phyloP scores from a whole-genome alignment of 1,140 invertebrate genomes.

The Pseudomyrmex concolor region DNA sequence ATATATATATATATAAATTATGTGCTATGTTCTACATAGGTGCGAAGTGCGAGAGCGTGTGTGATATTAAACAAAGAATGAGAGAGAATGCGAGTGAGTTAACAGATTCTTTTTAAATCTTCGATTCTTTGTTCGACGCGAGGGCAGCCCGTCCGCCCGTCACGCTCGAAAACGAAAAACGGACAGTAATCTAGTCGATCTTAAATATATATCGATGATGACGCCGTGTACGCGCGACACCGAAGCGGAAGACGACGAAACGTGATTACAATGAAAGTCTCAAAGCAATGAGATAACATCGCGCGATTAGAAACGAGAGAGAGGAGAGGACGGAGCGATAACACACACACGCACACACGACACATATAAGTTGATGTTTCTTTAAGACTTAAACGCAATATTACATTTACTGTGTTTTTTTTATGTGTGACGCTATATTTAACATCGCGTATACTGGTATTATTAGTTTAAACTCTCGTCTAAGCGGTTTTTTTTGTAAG shows the following conservation, averaged over 20 bases:
- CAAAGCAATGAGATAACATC: neutral
- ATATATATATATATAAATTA: constrained; percentile 61
- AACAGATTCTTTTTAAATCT: constrained; percentile 44
- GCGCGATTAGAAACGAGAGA: constrained; percentile 22
- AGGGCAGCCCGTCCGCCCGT: constrained; percentile 53
- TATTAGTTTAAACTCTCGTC: constrained; percentile 16
- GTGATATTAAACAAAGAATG: neutral
- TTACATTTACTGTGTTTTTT: constrained; percentile 6
- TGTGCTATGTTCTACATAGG: constrained; percentile 70
- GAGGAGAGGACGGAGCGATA: constrained; percentile 43
- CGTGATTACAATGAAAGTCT: constrained; percentile 13
- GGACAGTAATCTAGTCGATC: constrained; percentile 34
- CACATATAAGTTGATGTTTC: constrained; percentile 7
- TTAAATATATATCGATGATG: constrained; percentile 35
- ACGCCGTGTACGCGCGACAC: constrained; percentile 20
- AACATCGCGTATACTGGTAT: constrained; percentile 14
- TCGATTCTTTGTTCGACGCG: constrained; percentile 56
- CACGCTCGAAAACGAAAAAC: constrained; percentile 50
- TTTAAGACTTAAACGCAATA: constrained; percentile 33
- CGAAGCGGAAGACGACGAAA: constrained; percentile 38
- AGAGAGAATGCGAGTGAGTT: constrained; percentile 61
- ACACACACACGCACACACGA: neutral
- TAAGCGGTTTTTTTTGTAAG: neutral
- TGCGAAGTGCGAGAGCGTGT: constrained; percentile 45
- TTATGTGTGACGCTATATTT: constrained; percentile 21